Conservation (phyloP, 2,888 invertebrate species). For the Gerris lacustris region DNA sequence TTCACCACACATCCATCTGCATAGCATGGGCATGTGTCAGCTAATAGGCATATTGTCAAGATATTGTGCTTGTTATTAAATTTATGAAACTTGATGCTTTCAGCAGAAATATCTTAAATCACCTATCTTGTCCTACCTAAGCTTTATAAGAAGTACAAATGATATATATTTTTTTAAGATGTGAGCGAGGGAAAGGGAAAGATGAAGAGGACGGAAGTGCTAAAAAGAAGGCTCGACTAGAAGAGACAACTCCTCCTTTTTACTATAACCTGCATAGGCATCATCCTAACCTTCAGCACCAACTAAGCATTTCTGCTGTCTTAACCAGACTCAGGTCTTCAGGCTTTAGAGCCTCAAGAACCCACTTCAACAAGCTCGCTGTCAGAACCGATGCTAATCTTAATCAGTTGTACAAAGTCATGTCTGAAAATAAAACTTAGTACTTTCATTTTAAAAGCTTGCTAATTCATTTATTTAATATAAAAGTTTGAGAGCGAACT, state of each 20-base stretch:
- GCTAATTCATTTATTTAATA: too few relatives aligned
- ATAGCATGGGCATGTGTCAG: too few relatives aligned
- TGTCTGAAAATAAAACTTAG: neutral
- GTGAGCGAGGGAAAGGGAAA: neutral
- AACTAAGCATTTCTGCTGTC: constrained; percentile 21
- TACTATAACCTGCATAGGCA: constrained; percentile 33
- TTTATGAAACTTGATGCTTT: too few relatives aligned
- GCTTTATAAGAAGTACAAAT: too few relatives aligned
- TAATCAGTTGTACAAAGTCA: constrained; percentile 5
- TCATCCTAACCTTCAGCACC: constrained; percentile 30
- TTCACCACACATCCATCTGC: too few relatives aligned
- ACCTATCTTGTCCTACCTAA: too few relatives aligned
- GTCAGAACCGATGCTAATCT: constrained; percentile 32
- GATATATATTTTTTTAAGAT: neutral
- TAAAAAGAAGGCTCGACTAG: constrained; percentile 7
- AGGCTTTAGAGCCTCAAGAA: constrained; percentile 32
- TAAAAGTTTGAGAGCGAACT: too few relatives aligned
- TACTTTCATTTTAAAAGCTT: neutral
- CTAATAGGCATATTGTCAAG: too few relatives aligned
- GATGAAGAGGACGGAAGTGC: constrained; percentile 8
- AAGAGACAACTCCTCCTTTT: constrained; percentile 29
- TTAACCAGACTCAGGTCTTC: constrained; percentile 16
- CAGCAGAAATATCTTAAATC: too few relatives aligned
- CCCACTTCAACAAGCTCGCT: constrained; percentile 33
- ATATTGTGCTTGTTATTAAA: too few relatives aligned